Evolutionary conservation across 2,888 invertebrate species (phyloP), one percentile per base, ranked within the genome.

Genomic region (Drosophila fungiperda): DNA sequence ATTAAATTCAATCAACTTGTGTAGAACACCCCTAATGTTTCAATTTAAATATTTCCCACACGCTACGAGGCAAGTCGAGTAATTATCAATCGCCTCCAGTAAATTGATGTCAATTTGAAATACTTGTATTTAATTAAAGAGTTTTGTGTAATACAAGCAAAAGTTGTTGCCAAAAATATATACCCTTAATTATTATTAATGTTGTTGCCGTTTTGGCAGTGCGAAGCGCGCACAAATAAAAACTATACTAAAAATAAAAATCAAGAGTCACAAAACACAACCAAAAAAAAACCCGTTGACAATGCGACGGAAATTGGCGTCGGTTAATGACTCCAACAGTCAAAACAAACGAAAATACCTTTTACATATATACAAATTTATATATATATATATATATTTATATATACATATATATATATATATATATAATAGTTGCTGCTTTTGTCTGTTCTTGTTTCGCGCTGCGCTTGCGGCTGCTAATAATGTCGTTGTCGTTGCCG

Each of bases 231-330:
- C 36, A 12, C 69, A 69, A 78, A 69, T 78, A 78, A 75, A 74
- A 65, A 36, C 36, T 45, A 49, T 60, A 38, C 55, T 36, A 71
- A 53, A 66, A 52, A 57, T 15, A 50, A 50, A 55, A 57, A 55
- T 29, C 48, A 48, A 48, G 52, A 54, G 45, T 36, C 66, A 60
- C 26, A 32, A 3, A 55, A 63, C 6, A 29, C 23, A 23, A 58
- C 29, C n/a, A n/a, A 61, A 40, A 26, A 20, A 72, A 75, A 86
- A 75, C 84, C 35, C 79, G 87, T 80, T 84, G 80, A 82, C 86
- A 83, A 83, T 78, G 66, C 80, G 77, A 73, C 66, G 75, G 74
- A 78, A 75, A 75, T 72, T 59, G 70, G 58, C 74, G 36, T 32
- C 65, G 79, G 80, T 66, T 83, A 80, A 83, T 85, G 88, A 82